A percentile compares a stretch with the other conserved stretches of the same genome.
These are phyloP conservation scores for Esox lucius DNA, from an alignment of 2,797 vertebrate genomes.

Conservation along the genomic window DNA sequence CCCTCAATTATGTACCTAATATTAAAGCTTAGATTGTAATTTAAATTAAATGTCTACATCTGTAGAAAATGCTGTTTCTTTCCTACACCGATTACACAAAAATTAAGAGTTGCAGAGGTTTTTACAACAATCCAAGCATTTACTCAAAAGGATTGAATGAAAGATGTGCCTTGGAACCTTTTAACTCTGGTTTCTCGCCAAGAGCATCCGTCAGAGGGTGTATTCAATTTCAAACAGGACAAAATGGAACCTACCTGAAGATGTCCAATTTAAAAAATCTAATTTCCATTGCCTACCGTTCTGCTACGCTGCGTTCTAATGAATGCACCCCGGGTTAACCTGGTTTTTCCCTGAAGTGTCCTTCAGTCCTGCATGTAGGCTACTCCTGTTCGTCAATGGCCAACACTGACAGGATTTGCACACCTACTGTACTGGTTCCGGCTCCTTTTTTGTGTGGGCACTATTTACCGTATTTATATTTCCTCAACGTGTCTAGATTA, in stretches of 20 bases:
- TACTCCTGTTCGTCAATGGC: not conserved
- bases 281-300: not conserved
- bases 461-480: constrained; percentile 1
- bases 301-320: not conserved
- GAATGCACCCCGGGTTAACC: not conserved
- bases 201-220: not conserved
- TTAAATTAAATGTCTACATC: too few relatives aligned
- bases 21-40: too few relatives aligned
- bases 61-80: too few relatives aligned
- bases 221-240: not conserved
- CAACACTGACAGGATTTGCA: constrained; percentile 6
- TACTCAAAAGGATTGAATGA: not conserved
- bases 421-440: constrained; percentile 2
- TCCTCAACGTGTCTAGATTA: not conserved
- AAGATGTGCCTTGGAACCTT: not conserved
- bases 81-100: not conserved
- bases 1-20: too few relatives aligned
- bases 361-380: not conserved
- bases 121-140: not conserved
- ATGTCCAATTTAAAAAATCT: not conserved
- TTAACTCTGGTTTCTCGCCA: not conserved
- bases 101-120: not conserved
- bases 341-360: not conserved
- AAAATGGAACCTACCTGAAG: not conserved
- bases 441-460: not conserved